Conservation (phyloP, 1,140 invertebrate species). For the Orchesella cincta region DNA sequence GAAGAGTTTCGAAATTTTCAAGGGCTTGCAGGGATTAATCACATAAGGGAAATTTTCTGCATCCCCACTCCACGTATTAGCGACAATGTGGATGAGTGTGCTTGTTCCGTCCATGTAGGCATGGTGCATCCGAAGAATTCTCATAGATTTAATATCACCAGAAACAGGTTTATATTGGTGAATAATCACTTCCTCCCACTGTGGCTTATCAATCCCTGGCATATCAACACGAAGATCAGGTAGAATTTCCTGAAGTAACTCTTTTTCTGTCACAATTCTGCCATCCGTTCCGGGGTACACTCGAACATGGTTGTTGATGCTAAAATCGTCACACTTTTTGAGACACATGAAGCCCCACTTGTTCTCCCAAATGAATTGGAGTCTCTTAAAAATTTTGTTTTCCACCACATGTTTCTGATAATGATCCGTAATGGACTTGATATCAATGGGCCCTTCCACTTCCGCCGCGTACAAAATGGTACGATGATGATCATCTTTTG, state of each 20-base stretch:
- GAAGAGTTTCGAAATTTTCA: background rate
- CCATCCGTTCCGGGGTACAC: background rate
- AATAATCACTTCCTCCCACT: slow-evolving; percentile 21
- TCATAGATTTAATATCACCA: background rate
- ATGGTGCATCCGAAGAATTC: slow-evolving; percentile 23
- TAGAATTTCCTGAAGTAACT: slow-evolving; percentile 2
- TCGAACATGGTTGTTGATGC: slow-evolving; percentile 4
- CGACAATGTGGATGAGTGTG: background rate
- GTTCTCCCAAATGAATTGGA: background rate
- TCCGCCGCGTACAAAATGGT: background rate
- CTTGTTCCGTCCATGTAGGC: slow-evolving; percentile 14
- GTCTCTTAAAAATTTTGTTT: background rate
- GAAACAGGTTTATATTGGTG: background rate
- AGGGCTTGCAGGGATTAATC: background rate
- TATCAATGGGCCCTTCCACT: background rate
- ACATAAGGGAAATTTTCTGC: slow-evolving; percentile 7
- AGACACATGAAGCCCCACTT: background rate
- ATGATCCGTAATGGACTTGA: background rate
- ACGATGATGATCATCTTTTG: background rate
- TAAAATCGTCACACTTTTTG: background rate
- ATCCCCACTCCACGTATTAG: background rate
- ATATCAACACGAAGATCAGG: slow-evolving; percentile 12
- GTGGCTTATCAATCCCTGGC: background rate
- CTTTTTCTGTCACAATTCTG: slow-evolving; percentile 7
- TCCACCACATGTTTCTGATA: background rate